Base-by-base conservation (phyloP, 1,140 invertebrate genomes). In the Papilio polyxenes region DNA sequence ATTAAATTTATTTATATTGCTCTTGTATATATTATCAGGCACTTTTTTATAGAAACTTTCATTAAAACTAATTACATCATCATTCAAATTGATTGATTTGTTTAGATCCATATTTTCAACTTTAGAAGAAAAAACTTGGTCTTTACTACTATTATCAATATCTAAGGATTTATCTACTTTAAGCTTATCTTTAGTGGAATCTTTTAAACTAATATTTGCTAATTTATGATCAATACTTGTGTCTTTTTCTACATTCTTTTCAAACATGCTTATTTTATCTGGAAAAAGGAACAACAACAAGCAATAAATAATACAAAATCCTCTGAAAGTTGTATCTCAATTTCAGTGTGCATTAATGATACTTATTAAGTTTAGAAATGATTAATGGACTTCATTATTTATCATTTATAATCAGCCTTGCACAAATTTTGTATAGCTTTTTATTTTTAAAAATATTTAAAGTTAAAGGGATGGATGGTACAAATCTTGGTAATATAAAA, bases 211-310 rank as follows among this genome's bases (percentile, higher is more conserved):
- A 85, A 92, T 82, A 86, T 88, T 92, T 75, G 83, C 83, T 87
- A 93, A 81, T 89, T 92, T 93, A 84, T 87, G 85, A 83, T 91
- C 88, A 83, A 90, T 84, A 83, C 82, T 88, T 83, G 69, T 82
- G 56, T 92, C 91, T 91, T 91, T 92, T 84, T 92, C 92, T 87
- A 87, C 88, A 86, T 90, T 92, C 72, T 89, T 93, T 86, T 94
- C 93, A 84, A 94, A 94, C 90, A 94, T 90, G 83, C 87, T 93
- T 93, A 94, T 94, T 93, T 93, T 94, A 82, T 94, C 93, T 94
- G 88, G 62, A 92, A 93, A 85, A 83, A 83, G 75, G 31, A 37
- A 37, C 23, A 72, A 40, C 17, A 5, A 72, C 65, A 72, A 15
- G 37, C 6, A 15, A 37, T 72, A 40, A 65, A 20, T 4, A 37